These are phyloP conservation scores for Latrodectus elegans DNA, from an alignment of 2,888 invertebrate genomes.

Conservation along the genomic window DNA sequence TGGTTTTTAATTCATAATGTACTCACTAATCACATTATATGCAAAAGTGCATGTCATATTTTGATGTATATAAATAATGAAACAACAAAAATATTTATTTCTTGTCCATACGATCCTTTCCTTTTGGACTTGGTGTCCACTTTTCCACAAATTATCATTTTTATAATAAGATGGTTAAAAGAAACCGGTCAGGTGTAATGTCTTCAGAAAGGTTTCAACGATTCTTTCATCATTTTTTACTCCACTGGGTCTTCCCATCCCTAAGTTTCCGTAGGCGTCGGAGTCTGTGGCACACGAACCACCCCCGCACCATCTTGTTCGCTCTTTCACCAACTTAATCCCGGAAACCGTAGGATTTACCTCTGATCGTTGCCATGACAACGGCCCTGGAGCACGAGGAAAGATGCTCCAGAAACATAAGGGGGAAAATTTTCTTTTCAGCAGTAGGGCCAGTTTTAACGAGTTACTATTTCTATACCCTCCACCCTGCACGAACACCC, in stretches of 20 bases:
- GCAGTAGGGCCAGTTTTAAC: conserved; percentile 28
- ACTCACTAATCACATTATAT: no score
- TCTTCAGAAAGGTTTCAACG: no score
- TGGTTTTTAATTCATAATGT: no score
- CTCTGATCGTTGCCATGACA: conserved; percentile 38
- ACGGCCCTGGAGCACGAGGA: conserved; percentile 15
- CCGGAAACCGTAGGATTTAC: conserved; percentile 61
- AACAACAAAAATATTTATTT: no score
- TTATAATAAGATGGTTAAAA: no score
- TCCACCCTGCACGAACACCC: not conserved
- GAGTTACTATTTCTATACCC: conserved; percentile 16
- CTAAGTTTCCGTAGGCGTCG: not conserved
- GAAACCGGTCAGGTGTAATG: no score
- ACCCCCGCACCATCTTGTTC: not conserved
- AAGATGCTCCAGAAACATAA: not conserved
- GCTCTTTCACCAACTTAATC: conserved; percentile 45
- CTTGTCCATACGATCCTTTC: no score
- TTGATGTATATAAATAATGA: no score
- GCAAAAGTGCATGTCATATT: no score
- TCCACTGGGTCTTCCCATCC: not conserved
- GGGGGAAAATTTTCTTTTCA: not conserved
- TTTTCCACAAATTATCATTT: no score
- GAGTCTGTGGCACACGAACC: not conserved
- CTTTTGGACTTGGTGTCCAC: no score
- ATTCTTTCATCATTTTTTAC: not conserved